Percentiles rank a stretch among this genome's conserved stretches.
phyloP scores from a whole-genome alignment of 2,797 vertebrate genomes.

The Tokudaia tokunoshimensis region DNA sequence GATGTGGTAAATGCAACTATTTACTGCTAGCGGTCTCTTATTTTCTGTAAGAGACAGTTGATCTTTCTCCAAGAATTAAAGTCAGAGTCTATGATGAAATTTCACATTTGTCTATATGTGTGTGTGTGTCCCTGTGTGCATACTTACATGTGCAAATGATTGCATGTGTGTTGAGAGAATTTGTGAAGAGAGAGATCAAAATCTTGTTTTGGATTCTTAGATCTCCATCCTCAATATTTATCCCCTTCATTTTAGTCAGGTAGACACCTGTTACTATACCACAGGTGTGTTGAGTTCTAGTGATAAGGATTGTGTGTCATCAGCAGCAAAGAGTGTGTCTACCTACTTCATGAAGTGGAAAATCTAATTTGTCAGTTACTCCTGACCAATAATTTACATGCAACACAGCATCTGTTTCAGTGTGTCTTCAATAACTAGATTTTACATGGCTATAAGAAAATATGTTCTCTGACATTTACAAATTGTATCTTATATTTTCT shows the following conservation, averaged over 20 bases:
- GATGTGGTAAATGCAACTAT: neutral
- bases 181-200: neutral
- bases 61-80: neutral
- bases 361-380: conserved; percentile 18
- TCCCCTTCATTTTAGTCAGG: neutral
- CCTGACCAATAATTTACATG: conserved; percentile 27
- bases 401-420: neutral
- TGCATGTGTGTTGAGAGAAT: neutral
- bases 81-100: neutral
- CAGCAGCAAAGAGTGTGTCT: neutral
- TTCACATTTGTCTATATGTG: neutral
- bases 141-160: neutral
- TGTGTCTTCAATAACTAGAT: conserved; percentile 42
- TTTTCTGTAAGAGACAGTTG: conserved; percentile 11
- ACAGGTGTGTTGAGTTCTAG: neutral
- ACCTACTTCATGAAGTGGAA: neutral
- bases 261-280: neutral
- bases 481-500: conserved; percentile 16
- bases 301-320: neutral
- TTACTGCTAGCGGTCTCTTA: neutral
- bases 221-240: neutral
- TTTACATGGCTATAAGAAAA: conserved; percentile 5
- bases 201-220: neutral
- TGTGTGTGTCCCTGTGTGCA: neutral
- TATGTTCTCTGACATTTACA: conserved; percentile 54